Evolutionary conservation across 2,888 invertebrate species (phyloP), one percentile per base, ranked within the genome.

Genomic region (Epistrophe grossulariae): DNA sequence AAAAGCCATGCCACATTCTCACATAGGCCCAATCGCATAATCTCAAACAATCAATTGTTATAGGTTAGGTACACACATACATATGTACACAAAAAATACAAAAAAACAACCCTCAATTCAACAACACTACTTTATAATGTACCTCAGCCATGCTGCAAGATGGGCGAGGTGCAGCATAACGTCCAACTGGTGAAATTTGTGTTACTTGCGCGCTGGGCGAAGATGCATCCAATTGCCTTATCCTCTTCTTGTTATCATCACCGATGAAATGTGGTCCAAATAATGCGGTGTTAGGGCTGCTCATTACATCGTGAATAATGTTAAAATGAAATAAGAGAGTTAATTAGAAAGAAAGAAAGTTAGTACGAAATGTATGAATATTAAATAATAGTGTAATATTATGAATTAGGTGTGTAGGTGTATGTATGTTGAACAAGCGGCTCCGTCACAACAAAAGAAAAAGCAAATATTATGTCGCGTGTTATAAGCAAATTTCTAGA

Each of bases 91-190:
- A 35, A 35, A 9, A 5, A 4, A 31, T 6, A 31, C 4, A 31
- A 31, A 28, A n/a, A 28, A 55, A 28, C 60, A 60, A 60, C 40
- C 60, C 19, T 62, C 15, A 40, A 40, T 40, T 62, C 40, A 62
- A 62, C 60, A 62, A 40, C 19, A 24, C 24, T 19, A 24, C 13
- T 43, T 24, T 15, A 35, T 11, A 28, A 50, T 81, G 89, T 93
- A 95, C 95, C 94, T 95, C 94, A 89, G 95, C 95, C 95, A 95
- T 95, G 89, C 95, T 95, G 93, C 95, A 95, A 73, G 94, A 94
- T 87, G 95, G 95, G 89, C 95, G 93, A 52, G 94, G 94, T 24
- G 95, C 95, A 68, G 94, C 95, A 90, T 95, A 95, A 88, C 95
- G 94, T 84, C 95, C 95, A 88, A 93, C 93, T 68, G 93, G 92